phyloP scores from a whole-genome alignment of 2,797 vertebrate species.

The Hoplostethus atlanticus region DNA sequence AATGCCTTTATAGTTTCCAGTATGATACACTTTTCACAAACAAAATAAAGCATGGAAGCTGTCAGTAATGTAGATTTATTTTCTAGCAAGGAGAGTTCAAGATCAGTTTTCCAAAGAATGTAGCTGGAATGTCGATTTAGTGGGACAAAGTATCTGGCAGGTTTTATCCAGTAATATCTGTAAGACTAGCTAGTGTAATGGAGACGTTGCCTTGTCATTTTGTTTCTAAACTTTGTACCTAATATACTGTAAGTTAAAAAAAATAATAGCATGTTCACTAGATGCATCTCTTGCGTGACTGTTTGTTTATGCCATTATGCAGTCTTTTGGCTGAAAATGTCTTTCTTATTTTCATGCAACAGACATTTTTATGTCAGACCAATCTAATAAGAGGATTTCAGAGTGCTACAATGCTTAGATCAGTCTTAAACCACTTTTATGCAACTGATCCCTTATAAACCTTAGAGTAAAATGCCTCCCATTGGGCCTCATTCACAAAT shows the following conservation, averaged over 20 bases:
- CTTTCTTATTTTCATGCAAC: conserved; percentile 38
- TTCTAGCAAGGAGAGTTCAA: neutral
- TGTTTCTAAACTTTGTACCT: neutral
- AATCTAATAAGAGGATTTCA: conserved; percentile 11
- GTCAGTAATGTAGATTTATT: neutral
- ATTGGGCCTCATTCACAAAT: neutral
- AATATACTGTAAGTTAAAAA: neutral
- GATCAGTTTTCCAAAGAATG: neutral
- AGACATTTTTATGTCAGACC: conserved; percentile 11
- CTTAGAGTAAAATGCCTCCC: neutral
- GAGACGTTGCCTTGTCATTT: conserved; percentile 24
- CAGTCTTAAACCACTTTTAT: conserved; percentile 28
- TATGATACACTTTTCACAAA: neutral
- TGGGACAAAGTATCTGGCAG: neutral
- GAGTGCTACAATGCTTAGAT: conserved; percentile 14
- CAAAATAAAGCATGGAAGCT: neutral
- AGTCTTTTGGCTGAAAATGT: conserved; percentile 2
- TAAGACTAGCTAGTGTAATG: neutral
- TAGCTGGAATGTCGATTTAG: neutral
- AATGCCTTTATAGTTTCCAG: neutral
- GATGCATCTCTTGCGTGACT: conserved; percentile 4
- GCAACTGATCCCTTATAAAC: conserved; percentile 46
- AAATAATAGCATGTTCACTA: neutral
- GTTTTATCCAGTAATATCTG: conserved; percentile 4
- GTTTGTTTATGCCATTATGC: neutral